A percentile compares a stretch with the other conserved stretches of the same genome.
These are phyloP conservation scores for Oscheius sp. DNA, from an alignment of 2,888 invertebrate species.

Conservation along the genomic window DNA sequence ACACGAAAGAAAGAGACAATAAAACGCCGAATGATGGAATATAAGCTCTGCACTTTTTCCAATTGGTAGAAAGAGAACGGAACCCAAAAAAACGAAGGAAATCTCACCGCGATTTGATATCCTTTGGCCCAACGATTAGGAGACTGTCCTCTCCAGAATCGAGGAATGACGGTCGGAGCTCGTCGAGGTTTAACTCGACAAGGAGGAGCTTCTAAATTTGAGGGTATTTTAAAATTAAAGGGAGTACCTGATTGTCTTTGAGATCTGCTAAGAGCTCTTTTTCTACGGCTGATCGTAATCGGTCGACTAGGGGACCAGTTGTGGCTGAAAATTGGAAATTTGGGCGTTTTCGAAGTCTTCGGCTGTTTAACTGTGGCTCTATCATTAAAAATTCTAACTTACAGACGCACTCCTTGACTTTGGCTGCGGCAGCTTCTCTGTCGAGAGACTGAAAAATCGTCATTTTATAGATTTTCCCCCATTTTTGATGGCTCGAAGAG, in stretches of 20 bases:
- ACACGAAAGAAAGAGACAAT: background rate
- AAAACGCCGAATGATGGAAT: constrained; percentile 14
- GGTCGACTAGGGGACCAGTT: constrained; percentile 8
- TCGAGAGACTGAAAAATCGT: constrained; percentile 31
- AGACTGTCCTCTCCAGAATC: constrained; percentile 47
- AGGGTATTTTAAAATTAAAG: background rate
- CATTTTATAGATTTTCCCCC: background rate
- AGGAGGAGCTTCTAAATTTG: constrained; percentile 40
- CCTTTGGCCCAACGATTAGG: constrained; percentile 60
- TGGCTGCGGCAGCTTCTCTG: constrained; percentile 10
- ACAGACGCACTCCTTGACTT: constrained; percentile 1
- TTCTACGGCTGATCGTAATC: constrained; percentile 21
- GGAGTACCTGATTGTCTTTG: constrained; percentile 32
- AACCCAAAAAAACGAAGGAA: background rate
- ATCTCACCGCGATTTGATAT: constrained; percentile 56
- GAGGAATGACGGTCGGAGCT: constrained; percentile 47
- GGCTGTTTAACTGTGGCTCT: too few relatives aligned
- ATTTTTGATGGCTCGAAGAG: background rate
- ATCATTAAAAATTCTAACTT: background rate
- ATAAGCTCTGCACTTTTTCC: constrained; percentile 8
- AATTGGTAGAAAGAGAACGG: background rate
- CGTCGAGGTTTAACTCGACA: constrained; percentile 41
- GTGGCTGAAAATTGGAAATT: background rate
- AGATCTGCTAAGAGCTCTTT: constrained; percentile 11
- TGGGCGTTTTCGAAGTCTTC: too few relatives aligned